phyloP scores from a whole-genome alignment of 2,113 vertebrate genomes.

The Alligator mississippiensis region DNA sequence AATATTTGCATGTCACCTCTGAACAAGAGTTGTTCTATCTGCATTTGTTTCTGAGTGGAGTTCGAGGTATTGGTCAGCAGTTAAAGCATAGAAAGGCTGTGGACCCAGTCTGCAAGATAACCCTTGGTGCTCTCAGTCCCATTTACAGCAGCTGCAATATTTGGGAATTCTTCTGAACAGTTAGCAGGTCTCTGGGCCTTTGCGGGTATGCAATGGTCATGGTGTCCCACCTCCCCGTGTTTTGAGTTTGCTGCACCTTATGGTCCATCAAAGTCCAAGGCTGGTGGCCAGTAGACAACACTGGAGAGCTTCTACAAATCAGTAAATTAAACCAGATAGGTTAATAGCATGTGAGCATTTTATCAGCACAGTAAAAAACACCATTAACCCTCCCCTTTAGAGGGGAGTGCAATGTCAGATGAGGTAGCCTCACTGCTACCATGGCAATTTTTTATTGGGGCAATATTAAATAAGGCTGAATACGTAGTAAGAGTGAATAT shows the following conservation, averaged over 20 bases:
- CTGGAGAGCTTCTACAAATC: not conserved
- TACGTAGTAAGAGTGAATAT: constrained; percentile 32
- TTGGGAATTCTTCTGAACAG: not conserved
- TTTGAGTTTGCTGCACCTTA: not conserved
- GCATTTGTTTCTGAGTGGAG: not conserved
- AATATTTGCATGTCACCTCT: not conserved
- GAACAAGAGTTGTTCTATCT: not conserved
- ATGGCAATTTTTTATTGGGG: constrained; percentile 48
- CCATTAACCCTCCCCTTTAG: not conserved
- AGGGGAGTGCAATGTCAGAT: not conserved
- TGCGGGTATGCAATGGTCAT: not conserved
- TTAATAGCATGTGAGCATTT: not conserved
- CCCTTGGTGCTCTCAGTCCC: not conserved
- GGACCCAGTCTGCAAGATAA: not conserved
- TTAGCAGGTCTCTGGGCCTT: not conserved
- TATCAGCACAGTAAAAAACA: not conserved
- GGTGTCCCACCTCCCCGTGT: fast-evolving
- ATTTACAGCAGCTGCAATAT: not conserved
- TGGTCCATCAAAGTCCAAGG: not conserved
- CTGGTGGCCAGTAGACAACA: not conserved
- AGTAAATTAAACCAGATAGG: not conserved
- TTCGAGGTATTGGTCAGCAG: not conserved
- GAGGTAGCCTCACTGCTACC: not conserved
- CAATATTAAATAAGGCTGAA: constrained; percentile 52
- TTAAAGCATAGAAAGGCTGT: not conserved